Conservation (phyloP, 2,113 vertebrate species). For the Melospiza georgiana region DNA sequence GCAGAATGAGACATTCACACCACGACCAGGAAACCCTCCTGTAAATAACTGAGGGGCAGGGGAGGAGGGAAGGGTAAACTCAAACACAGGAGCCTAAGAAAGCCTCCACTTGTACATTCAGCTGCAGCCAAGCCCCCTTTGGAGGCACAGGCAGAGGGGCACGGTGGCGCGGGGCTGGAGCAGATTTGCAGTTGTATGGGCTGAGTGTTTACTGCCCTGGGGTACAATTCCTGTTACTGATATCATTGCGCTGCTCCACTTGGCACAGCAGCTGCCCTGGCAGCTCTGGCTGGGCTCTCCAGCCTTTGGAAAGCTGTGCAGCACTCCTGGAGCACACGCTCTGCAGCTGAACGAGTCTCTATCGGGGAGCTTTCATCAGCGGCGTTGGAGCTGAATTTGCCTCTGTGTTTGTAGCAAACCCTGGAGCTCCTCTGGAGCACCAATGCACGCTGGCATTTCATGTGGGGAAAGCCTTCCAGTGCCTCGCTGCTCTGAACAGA, state of each 20-base stretch:
- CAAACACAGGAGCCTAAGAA: constrained; percentile 1
- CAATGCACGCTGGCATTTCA: neutral
- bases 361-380: constrained; percentile 7
- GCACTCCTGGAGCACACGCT: neutral
- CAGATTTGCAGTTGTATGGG: constrained; percentile 33
- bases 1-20: neutral
- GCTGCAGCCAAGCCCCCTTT: neutral
- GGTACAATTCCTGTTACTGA: constrained; percentile 35
- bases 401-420: neutral
- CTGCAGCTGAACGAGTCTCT: constrained; percentile 41
- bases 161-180: neutral
- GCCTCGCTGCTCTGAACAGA: neutral
- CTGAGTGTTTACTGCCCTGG: constrained; percentile 29
- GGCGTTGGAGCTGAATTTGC: neutral
- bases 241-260: constrained; percentile 34
- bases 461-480: neutral
- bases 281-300: neutral
- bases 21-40: neutral
- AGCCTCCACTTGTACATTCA: neutral
- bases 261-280: constrained; percentile 51
- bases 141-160: neutral
- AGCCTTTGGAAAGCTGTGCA: constrained; percentile 18
- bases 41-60: fast-evolving
- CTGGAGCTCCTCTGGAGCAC: neutral
- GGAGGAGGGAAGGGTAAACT: neutral